Base-by-base conservation (phyloP, 2,797 vertebrate species). In the Sciurus carolinensis region DNA sequence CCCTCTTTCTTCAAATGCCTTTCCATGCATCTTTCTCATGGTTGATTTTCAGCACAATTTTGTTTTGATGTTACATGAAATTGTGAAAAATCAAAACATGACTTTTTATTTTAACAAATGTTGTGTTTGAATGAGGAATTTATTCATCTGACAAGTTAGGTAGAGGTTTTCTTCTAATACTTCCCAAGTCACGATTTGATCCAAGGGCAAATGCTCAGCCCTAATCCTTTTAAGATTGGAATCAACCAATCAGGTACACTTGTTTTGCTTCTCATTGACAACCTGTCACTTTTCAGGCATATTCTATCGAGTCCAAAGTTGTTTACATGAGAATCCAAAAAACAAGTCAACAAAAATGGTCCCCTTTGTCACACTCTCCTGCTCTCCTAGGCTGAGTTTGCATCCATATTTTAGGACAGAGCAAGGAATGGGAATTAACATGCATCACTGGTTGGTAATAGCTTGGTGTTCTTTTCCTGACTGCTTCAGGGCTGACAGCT, bases 401-500 rank as follows among this genome's bases (percentile, higher is more conserved):
- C 54, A 52, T 59, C 44, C 90, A 54, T 59, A 79, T 44, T 77
- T 92, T 28, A 91, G 83, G 59, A 28, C 18, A 87, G 59, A 69
- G 59, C 39, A 95, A 77, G 20, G 86, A 94, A 69, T 77, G 50
- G 87, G 76, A 89, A 91, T 84, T 59, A 73, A 30, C 22, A 44
- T 36, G 39, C 84, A 30, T 85, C 82, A 33, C 44, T 87, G 47
- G 30, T 82, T 90, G 71, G 28, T 87, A 94, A 14, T 44, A 36
- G 67, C 30, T 91, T 93, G 39, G 3, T 79, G 93, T 95, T 85
- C 93, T 93, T 62, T 89, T 80, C 52, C 90, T 17, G 3, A 33
- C 54, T 87, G 86, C 95, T 91, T 95, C 62, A 28, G 86, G 94
- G 54, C 73, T 96, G 90, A 96, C 75, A 86, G 64, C 77, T 96